Percentiles rank a stretch among this genome's conserved stretches.
phyloP scores from a whole-genome alignment of 1,140 invertebrate species.

The Hylaeus volcanicus region DNA sequence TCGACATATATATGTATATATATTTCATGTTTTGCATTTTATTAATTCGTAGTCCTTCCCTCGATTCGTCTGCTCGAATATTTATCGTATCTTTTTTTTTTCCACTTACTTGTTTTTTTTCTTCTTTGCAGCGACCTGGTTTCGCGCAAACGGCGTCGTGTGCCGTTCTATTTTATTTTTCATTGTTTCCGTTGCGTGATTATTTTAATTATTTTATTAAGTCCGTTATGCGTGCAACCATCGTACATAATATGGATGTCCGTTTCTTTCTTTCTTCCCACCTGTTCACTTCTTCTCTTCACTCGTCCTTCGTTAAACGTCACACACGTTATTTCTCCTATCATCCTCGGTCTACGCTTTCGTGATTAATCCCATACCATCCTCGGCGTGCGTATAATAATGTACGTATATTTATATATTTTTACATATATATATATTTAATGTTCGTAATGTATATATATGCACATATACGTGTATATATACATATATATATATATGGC shows the following conservation, averaged over 20 bases:
- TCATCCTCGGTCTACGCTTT: background rate
- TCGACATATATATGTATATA: background rate
- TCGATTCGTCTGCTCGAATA: constrained; percentile 9
- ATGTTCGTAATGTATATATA: too few species aligned
- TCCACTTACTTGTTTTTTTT: constrained; percentile 1
- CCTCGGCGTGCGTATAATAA: constrained; percentile 56
- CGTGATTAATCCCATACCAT: constrained; percentile 7
- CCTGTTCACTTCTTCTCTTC: background rate
- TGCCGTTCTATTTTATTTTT: constrained; percentile 36
- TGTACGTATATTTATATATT: constrained; percentile 54
- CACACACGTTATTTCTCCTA: background rate
- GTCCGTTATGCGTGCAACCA: constrained; percentile 51
- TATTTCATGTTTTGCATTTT: background rate
- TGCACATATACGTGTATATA: too few species aligned
- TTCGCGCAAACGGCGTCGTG: constrained; percentile 38
- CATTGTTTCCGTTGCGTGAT: constrained; percentile 14
- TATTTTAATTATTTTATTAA: constrained; percentile 29
- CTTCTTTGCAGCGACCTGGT: constrained; percentile 8
- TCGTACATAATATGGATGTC: constrained; percentile 41
- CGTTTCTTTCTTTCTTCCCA: background rate
- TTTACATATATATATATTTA: constrained; percentile 57
- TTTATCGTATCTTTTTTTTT: constrained; percentile 19
- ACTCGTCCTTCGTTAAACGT: background rate
- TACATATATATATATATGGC: constrained; percentile 54
- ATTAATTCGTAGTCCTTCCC: background rate